Conservation (phyloP, 2,888 invertebrate species). For the Aleiodes testaceus region DNA sequence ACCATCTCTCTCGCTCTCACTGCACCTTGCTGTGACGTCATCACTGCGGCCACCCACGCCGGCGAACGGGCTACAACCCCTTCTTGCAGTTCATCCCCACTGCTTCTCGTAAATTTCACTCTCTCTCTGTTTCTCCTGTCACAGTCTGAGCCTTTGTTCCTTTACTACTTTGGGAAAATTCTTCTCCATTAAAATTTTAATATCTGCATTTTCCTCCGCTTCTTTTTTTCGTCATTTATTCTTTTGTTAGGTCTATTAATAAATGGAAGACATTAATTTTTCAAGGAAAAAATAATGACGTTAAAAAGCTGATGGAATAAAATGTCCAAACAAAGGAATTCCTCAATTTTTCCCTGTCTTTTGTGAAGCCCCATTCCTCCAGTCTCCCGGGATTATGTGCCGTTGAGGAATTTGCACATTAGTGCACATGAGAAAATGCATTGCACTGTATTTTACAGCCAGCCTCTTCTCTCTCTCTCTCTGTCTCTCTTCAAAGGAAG, state of each 20-base stretch:
- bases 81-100: slow-evolving; percentile 50
- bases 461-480: not conserved
- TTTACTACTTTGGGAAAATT: too few relatives aligned
- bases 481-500: not conserved
- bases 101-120: not conserved
- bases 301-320: not conserved
- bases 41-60: slow-evolving; percentile 58
- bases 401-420: slow-evolving; percentile 24
- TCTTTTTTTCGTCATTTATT: not conserved
- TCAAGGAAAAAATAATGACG: too few relatives aligned
- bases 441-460: slow-evolving; percentile 24
- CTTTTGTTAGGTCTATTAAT: too few relatives aligned
- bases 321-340: not conserved
- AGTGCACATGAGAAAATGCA: slow-evolving; percentile 29
- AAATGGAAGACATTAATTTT: too few relatives aligned
- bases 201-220: too few relatives aligned
- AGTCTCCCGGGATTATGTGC: not conserved
- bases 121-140: not conserved
- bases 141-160: not conserved
- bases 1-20: not conserved
- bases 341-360: too few relatives aligned
- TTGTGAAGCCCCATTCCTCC: not conserved
- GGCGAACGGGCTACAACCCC: slow-evolving; percentile 52
- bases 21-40: slow-evolving; percentile 69
- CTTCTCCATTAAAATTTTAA: too few relatives aligned